Conservation (phyloP, 1,140 invertebrate genomes). For the Magallana angulata region DNA sequence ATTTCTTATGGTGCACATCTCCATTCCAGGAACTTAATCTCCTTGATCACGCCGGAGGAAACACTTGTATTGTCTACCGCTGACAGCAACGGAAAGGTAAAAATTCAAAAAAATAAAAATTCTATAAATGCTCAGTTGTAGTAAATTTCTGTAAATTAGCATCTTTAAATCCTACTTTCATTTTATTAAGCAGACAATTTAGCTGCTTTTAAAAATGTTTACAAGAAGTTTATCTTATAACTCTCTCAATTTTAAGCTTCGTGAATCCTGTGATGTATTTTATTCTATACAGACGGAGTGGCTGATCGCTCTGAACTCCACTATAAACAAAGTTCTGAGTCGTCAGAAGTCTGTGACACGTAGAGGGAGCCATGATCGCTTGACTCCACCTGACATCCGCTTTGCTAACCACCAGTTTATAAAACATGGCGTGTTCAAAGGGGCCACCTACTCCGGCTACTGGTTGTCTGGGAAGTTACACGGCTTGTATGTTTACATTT, state of each 20-base stretch:
- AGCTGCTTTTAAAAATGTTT: too few relatives aligned
- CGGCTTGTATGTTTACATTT: slow-evolving; percentile 81
- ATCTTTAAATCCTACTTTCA: too few relatives aligned
- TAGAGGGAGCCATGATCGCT: slow-evolving; percentile 73
- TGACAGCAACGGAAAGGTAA: slow-evolving; percentile 24
- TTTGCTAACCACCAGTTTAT: slow-evolving; percentile 87
- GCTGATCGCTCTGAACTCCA: slow-evolving; percentile 81
- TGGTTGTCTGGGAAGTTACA: slow-evolving; percentile 91
- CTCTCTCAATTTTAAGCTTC: too few relatives aligned
- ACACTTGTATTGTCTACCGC: slow-evolving; percentile 85
- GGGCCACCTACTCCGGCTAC: slow-evolving; percentile 86
- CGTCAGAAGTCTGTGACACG: slow-evolving; percentile 65
- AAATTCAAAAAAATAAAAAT: not conserved
- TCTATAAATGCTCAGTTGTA: too few relatives aligned
- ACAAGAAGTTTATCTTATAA: too few relatives aligned
- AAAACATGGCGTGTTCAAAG: slow-evolving; percentile 86
- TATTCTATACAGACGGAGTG: slow-evolving; percentile 84
- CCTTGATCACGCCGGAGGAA: slow-evolving; percentile 89
- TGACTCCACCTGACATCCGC: slow-evolving; percentile 86
- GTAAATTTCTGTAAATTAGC: too few relatives aligned
- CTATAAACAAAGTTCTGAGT: slow-evolving; percentile 75
- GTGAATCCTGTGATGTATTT: too few relatives aligned
- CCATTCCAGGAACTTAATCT: slow-evolving; percentile 83
- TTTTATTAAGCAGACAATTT: too few relatives aligned
- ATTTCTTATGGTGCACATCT: too few relatives aligned